Evolutionary conservation across 1,140 invertebrate species (phyloP).

Genomic region (Pseudomyrmex gracilis): DNA sequence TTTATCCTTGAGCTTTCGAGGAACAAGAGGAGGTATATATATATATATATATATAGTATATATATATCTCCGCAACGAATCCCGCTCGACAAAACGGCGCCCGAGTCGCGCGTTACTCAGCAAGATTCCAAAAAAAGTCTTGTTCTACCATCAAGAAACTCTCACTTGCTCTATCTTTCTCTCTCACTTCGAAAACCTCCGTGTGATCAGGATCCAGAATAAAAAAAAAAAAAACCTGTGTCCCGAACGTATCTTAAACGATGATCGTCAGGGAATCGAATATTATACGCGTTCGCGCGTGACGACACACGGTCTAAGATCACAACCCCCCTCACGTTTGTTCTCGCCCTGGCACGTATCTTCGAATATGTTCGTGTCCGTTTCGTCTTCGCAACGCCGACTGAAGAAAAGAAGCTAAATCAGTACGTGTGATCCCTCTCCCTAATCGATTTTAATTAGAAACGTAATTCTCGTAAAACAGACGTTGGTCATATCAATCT

Average conservation of each 20-base stretch:
- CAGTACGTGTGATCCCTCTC: background rate
- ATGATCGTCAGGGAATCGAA: constrained; percentile 68
- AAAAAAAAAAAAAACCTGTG: constrained; percentile 65
- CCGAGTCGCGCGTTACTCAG: constrained; percentile 16
- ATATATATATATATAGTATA: no score
- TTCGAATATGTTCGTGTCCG: constrained; percentile 74
- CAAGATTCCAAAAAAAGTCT: constrained; percentile 32
- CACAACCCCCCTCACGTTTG: constrained; percentile 55
- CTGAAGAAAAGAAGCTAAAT: constrained; percentile 44
- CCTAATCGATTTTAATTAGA: background rate
- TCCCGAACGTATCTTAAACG: constrained; percentile 81
- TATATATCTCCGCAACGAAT: constrained; percentile 12
- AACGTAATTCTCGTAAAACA: constrained; percentile 44
- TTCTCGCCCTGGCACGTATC: constrained; percentile 64
- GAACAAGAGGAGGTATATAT: constrained; percentile 53
- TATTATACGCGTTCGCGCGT: constrained; percentile 81
- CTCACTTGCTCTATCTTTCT: constrained; percentile 30
- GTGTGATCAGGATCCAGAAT: constrained; percentile 80
- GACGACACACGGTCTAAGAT: constrained; percentile 79
- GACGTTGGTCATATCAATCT: constrained; percentile 6
- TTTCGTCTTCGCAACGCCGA: constrained; percentile 57
- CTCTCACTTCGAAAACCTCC: constrained; percentile 77
- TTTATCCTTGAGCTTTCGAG: constrained; percentile 57
- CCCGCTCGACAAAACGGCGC: constrained; percentile 26
- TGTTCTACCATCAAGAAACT: constrained; percentile 57